A percentile compares a stretch with the other conserved stretches of the same genome.
These are phyloP conservation scores for Rhodeus uyekii DNA, from an alignment of 2,797 vertebrate genomes.

Conservation along the genomic window DNA sequence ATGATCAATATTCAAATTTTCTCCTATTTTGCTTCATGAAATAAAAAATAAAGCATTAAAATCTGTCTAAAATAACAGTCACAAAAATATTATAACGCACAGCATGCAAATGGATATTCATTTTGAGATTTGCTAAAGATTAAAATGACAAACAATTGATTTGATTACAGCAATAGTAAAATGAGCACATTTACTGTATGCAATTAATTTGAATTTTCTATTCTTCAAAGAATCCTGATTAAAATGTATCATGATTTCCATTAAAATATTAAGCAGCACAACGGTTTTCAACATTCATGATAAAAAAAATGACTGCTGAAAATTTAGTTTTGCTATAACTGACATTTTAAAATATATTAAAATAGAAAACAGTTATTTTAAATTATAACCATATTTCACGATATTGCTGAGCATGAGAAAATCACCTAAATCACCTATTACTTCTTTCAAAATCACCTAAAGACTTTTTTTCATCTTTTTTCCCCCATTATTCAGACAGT, in stretches of 20 bases:
- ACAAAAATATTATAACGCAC: not conserved
- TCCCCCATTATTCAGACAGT: not conserved
- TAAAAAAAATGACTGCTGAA: not conserved
- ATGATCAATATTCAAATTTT: not conserved
- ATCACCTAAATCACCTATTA: no score
- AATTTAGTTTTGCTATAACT: not conserved
- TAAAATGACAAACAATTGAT: not conserved
- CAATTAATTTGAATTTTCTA: not conserved
- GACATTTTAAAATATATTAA: no score
- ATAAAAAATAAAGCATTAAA: not conserved
- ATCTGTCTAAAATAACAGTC: no score
- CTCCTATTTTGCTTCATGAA: not conserved
- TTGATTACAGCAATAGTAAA: not conserved
- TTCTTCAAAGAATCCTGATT: not conserved
- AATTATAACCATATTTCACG: not conserved
- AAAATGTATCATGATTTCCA: not conserved
- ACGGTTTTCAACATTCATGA: not conserved
- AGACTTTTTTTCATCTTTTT: no score
- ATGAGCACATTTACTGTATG: not conserved
- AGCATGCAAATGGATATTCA: not conserved
- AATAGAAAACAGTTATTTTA: not conserved
- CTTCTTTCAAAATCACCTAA: not conserved
- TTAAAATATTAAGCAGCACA: not conserved
- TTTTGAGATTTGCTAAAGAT: not conserved
- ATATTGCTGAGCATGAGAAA: not conserved